Percentiles rank a stretch among this genome's conserved stretches.
Conservation (phyloP, 1,140 invertebrate genomes). For the Musca vetustissima region DNA sequence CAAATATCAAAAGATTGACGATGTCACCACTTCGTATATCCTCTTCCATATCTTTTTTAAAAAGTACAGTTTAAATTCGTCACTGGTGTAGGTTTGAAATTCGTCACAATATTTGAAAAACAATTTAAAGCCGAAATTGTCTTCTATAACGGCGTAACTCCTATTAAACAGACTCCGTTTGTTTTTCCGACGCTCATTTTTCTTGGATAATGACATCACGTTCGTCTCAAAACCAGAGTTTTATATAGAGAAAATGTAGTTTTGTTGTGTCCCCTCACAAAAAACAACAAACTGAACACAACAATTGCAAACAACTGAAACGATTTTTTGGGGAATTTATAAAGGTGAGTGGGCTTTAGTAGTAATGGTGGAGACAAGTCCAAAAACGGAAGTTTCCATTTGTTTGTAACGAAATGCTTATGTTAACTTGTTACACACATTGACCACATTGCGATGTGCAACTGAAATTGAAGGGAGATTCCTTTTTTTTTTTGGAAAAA, state of each 20-base stretch:
- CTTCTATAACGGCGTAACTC: too few relatives aligned
- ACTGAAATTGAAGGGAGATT: not conserved
- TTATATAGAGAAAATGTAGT: not conserved
- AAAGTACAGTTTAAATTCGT: too few relatives aligned
- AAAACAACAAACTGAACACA: too few relatives aligned
- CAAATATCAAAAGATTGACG: too few relatives aligned
- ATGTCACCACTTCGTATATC: too few relatives aligned
- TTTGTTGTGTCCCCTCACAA: too few relatives aligned
- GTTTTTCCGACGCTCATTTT: too few relatives aligned
- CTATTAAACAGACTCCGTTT: too few relatives aligned
- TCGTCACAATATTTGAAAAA: too few relatives aligned
- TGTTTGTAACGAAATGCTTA: not conserved
- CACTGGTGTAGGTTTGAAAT: too few relatives aligned
- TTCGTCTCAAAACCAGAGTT: constrained; percentile 8
- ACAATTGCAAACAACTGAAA: not conserved
- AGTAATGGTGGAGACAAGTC: not conserved
- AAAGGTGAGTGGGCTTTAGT: not conserved
- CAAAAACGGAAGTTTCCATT: not conserved
- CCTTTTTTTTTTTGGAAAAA: constrained; percentile 1
- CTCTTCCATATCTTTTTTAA: too few relatives aligned
- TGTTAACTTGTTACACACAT: constrained; percentile 7
- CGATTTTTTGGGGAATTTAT: not conserved
- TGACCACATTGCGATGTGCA: constrained; percentile 8
- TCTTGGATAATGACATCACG: constrained; percentile 10
- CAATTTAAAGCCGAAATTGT: too few relatives aligned